Percentiles rank a stretch among this genome's conserved stretches.
phyloP scores from a whole-genome alignment of 1,140 invertebrate genomes.

The Drosophila nikananu region DNA sequence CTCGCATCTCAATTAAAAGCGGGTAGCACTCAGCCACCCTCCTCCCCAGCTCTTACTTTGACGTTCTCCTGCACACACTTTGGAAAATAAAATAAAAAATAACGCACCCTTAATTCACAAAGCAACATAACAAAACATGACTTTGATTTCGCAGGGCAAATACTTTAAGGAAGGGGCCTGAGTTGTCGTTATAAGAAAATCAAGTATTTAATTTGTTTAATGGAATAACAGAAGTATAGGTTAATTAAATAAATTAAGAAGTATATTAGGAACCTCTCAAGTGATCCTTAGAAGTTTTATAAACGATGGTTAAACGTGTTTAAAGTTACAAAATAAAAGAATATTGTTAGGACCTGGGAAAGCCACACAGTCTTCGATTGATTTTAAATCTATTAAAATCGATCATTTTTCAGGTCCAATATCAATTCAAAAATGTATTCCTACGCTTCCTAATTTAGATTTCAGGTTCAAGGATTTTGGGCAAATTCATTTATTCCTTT shows the following conservation, averaged over 20 bases:
- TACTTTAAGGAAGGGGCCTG: neutral
- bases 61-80: neutral
- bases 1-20: slow-evolving; percentile 47
- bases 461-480: neutral
- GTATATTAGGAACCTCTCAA: neutral
- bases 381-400: neutral
- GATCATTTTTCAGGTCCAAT: neutral
- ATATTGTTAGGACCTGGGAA: neutral
- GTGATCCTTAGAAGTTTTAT: too few relatives aligned
- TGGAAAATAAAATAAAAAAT: slow-evolving; percentile 9
- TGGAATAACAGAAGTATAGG: too few relatives aligned
- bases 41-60: neutral
- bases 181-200: neutral
- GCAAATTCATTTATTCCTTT: neutral
- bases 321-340: neutral
- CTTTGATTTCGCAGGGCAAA: neutral
- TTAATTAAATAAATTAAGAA: neutral
- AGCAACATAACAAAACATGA: neutral
- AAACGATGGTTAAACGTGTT: neutral
- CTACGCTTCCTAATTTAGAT: neutral
- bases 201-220: neutral
- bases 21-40: slow-evolving; percentile 2
- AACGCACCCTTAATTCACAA: neutral
- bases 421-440: too few relatives aligned
- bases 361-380: too few relatives aligned